phyloP scores from a whole-genome alignment of 2,888 invertebrate genomes.

The Operophtera brumata region DNA sequence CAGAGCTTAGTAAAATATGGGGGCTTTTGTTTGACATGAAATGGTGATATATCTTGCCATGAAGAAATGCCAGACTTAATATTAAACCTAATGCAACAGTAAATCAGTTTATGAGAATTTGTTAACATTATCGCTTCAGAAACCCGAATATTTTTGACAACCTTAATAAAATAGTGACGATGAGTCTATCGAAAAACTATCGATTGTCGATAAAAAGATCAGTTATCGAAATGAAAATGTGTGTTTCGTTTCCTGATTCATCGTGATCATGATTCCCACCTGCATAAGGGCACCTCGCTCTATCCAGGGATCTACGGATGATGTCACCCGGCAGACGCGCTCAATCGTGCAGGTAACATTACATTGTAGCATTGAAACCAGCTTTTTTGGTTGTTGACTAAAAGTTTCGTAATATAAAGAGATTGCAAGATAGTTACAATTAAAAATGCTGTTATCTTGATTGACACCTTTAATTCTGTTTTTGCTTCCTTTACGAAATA shows the following conservation, averaged over 20 bases:
- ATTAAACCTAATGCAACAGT: background rate
- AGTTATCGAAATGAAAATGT: conserved; percentile 3
- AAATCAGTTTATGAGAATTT: background rate
- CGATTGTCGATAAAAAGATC: conserved; percentile 10
- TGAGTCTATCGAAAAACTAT: conserved; percentile 6
- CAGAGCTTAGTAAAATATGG: conserved; percentile 1
- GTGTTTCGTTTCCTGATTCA: conserved; percentile 22
- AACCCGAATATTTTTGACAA: conserved; percentile 9
- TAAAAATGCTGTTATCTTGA: background rate
- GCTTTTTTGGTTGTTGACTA: conserved; percentile 14
- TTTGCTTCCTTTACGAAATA: background rate
- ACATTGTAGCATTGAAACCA: conserved; percentile 11
- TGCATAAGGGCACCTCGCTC: conserved; percentile 86
- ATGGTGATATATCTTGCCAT: conserved; percentile 11
- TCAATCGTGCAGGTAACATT: conserved; percentile 84
- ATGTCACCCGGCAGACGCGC: conserved; percentile 85
- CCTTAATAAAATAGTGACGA: conserved; percentile 5
- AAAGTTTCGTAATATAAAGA: conserved; percentile 4
- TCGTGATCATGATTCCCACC: conserved; percentile 82
- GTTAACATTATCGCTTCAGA: background rate
- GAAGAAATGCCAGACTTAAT: background rate
- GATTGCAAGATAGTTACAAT: background rate
- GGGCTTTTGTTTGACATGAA: conserved; percentile 12
- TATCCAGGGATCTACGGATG: conserved; percentile 88
- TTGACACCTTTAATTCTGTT: background rate